Conservation (phyloP, 2,113 vertebrate genomes). For the Potamarius usumacintae region DNA sequence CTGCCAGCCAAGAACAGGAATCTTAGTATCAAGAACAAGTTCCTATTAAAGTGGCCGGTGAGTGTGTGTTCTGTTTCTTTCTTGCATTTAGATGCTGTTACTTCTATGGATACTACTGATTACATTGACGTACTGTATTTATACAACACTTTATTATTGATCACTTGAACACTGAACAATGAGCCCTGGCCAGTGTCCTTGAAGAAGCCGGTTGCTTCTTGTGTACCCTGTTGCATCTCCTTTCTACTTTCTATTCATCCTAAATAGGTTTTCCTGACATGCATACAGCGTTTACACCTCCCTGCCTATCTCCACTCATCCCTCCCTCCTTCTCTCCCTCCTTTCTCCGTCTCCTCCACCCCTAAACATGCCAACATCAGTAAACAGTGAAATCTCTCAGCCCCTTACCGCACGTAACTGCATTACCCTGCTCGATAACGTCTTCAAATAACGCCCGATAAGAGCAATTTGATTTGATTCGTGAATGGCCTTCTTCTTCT, state of each 20-base stretch:
- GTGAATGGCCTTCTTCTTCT: slow-evolving; percentile 63
- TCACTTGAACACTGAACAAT: slow-evolving; percentile 35
- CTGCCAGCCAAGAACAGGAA: too few relatives aligned
- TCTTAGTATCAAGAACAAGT: too few relatives aligned
- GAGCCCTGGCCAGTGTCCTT: slow-evolving; percentile 66
- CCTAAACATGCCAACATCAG: slow-evolving; percentile 89
- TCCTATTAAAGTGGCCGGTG: too few relatives aligned
- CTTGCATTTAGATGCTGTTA: neutral
- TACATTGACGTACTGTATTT: neutral
- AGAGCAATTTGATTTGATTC: slow-evolving; percentile 99
- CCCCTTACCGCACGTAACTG: slow-evolving; percentile 91
- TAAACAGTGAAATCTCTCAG: slow-evolving; percentile 93
- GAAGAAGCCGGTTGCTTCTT: slow-evolving; percentile 60
- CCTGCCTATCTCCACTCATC: slow-evolving; percentile 39
- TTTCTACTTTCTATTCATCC: slow-evolving; percentile 65
- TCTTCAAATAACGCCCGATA: slow-evolving; percentile 98
- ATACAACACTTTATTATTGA: slow-evolving; percentile 58
- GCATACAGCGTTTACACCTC: slow-evolving; percentile 86
- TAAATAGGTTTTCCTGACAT: slow-evolving; percentile 88
- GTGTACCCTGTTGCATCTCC: slow-evolving; percentile 45
- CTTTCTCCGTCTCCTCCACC: slow-evolving; percentile 60
- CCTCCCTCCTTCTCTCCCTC: slow-evolving; percentile 30
- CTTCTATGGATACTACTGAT: neutral
- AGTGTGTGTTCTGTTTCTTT: neutral
- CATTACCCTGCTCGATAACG: slow-evolving; percentile 94